Evolutionary conservation across 2,113 vertebrate species (phyloP), one percentile per base, ranked within the genome.

Genomic region (Pogona vitticeps): DNA sequence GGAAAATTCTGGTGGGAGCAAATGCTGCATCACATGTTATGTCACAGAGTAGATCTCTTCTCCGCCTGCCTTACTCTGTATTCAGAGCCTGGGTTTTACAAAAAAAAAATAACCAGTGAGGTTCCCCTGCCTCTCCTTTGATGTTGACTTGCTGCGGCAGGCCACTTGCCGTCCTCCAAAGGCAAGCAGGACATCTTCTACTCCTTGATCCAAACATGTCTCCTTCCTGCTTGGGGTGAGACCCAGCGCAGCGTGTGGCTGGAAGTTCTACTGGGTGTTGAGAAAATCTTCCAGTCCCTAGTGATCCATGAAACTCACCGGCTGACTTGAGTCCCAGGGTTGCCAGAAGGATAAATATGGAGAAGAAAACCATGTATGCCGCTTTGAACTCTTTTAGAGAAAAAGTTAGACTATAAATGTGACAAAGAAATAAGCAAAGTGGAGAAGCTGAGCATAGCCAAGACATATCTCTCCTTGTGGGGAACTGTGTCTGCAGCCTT

Each of bases 1-100:
- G 46, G 82, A 82, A 86, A 13, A 36, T 65, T 76, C 52, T 89
- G 85, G 80, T 73, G 80, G 56, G 18, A n/a, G 26, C 33, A 42
- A 82, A 52, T 38, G 8, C 26, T 40, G 5, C 18, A 70, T 6
- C 46, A 52, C 46, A 52, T 52, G 5, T 52, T 5, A 78, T 36
- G 3, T 40, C 68, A 6, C 7, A 20, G 36, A 71, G 71, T 38
- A 76, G 40, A 56, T 88, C 72, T 92, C 82, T 82, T 71, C 76
- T 86, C 6, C 40, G 52, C 67, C 52, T 7, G 18, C 46, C 46
- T 17, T 67, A 15, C 6, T 36, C 26, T 26, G 1, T 14, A 20
- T 33, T 46, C 31, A 80, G 13, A 63, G 71, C 65, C 42, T 33
- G 70, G 46, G 46, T 52, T 52, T 52, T n/a, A n/a, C n/a, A n/a